Evolutionary conservation across 2,797 vertebrate species (phyloP).

Genomic region (Molossus alvarezi): DNA sequence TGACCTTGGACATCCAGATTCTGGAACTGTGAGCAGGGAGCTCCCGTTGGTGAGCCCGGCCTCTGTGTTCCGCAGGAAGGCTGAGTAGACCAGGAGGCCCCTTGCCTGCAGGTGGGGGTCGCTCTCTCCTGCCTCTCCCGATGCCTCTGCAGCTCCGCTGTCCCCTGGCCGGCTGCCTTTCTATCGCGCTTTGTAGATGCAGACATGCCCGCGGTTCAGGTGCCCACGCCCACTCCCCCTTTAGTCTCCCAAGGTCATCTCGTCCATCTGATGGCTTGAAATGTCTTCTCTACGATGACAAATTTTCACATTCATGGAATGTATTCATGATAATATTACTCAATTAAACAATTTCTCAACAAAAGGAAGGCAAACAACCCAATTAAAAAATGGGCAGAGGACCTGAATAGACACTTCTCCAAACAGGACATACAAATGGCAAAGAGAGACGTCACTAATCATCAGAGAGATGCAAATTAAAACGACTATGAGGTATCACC

Average conservation of each 20-base stretch:
- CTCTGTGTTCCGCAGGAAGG: too few species aligned
- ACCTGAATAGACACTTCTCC: too few species aligned
- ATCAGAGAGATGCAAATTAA: too few species aligned
- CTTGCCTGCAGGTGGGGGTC: neutral
- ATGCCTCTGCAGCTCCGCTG: neutral
- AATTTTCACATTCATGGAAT: neutral
- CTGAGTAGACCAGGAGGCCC: too few species aligned
- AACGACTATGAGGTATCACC: too few species aligned
- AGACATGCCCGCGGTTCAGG: neutral
- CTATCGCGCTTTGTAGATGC: neutral
- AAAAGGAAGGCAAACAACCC: too few species aligned
- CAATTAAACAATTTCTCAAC: neutral
- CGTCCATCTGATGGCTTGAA: neutral
- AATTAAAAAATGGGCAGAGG: too few species aligned
- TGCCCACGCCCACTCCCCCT: too few species aligned
- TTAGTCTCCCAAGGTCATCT: neutral
- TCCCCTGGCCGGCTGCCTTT: too few species aligned
- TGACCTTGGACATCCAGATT: neutral
- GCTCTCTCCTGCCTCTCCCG: neutral
- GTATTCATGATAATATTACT: neutral
- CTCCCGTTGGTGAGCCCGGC: too few species aligned
- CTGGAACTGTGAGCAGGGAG: neutral
- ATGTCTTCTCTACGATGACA: neutral
- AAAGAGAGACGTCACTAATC: too few species aligned
- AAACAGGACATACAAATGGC: too few species aligned